Evolutionary conservation across 2,113 vertebrate species (phyloP).

Genomic region (Ctenomys sociabilis): DNA sequence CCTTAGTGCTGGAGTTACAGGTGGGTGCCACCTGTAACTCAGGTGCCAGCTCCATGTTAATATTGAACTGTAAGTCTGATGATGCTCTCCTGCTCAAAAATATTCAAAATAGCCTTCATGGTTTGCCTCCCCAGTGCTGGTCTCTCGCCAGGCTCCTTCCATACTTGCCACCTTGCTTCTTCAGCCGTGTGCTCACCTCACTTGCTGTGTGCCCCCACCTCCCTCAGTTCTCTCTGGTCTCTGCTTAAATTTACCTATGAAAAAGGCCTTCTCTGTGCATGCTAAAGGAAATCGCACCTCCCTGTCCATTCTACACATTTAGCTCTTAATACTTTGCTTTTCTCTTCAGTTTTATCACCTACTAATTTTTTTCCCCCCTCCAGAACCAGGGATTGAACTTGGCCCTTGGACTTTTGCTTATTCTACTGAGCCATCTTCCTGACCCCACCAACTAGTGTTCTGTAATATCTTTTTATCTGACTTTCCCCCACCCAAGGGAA

Average conservation of each 20-base stretch:
- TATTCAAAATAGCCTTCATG: neutral
- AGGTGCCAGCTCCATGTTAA: neutral
- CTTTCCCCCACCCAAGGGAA: neutral
- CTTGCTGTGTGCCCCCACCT: neutral
- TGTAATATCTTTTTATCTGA: neutral
- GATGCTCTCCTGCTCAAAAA: neutral
- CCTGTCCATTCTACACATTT: neutral
- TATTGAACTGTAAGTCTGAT: neutral
- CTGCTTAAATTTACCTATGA: neutral
- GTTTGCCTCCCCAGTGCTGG: neutral
- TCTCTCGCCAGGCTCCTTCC: neutral
- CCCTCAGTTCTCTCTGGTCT: neutral
- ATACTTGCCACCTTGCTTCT: neutral
- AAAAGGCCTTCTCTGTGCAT: neutral
- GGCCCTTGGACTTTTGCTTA: too few species aligned
- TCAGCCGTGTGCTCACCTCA: neutral
- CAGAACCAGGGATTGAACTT: too few species aligned
- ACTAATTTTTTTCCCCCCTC: too few species aligned
- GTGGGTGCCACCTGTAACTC: neutral
- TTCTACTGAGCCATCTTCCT: too few species aligned
- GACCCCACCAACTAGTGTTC: neutral
- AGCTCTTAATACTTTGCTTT: neutral
- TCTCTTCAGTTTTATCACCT: neutral
- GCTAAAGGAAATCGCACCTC: neutral
- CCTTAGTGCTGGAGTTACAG: neutral